Percentiles rank a stretch among this genome's conserved stretches.
phyloP scores from a whole-genome alignment of 2,797 vertebrate species.

The Meda fulgida region DNA sequence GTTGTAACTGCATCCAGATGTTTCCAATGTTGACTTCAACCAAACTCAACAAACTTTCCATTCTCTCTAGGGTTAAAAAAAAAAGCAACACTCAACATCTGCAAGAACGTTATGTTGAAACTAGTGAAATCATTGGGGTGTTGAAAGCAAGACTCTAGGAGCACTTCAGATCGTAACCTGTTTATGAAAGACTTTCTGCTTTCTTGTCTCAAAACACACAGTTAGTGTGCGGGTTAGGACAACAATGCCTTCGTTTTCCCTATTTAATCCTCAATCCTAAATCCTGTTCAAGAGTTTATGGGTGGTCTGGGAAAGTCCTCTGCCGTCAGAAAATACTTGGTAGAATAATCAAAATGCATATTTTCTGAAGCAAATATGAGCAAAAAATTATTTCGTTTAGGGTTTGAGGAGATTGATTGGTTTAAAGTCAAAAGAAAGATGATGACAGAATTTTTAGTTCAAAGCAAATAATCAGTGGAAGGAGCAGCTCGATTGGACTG shows the following conservation, averaged over 20 bases:
- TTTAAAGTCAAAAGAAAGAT: background rate
- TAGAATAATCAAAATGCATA: background rate
- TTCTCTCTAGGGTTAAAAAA: constrained; percentile 39
- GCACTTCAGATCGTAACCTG: background rate
- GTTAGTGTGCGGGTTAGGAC: background rate
- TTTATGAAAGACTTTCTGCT: background rate
- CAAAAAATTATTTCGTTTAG: background rate
- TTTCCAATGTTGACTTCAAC: constrained; percentile 48
- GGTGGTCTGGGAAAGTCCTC: constrained; percentile 13
- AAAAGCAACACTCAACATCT: constrained; percentile 27
- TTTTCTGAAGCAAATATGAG: background rate
- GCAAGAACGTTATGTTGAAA: constrained; percentile 13
- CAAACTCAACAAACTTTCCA: constrained; percentile 35
- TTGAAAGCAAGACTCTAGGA: background rate
- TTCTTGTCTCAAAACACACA: background rate
- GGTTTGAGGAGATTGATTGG: background rate
- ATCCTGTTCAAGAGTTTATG: constrained; percentile 10
- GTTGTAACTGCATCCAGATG: constrained; percentile 55
- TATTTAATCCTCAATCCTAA: constrained; percentile 21
- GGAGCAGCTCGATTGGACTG: background rate
- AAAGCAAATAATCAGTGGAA: constrained; percentile 2
- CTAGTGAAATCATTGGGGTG: background rate
- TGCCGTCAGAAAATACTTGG: background rate
- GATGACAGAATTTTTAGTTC: constrained; percentile 4
- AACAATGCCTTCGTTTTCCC: background rate